Conservation (phyloP, 1,140 invertebrate genomes). For the Drosophila cardini region DNA sequence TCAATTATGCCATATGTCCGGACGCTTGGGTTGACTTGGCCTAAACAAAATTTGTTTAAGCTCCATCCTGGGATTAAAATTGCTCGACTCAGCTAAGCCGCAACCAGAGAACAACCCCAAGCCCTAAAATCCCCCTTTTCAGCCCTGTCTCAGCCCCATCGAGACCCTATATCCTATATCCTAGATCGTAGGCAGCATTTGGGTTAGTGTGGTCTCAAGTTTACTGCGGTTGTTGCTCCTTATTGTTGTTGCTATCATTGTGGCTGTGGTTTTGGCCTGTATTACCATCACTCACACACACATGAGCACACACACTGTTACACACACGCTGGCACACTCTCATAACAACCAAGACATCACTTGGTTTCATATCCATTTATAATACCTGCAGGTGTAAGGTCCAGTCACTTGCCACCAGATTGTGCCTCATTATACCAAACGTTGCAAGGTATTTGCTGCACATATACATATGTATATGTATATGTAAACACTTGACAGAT, state of each 20-base stretch:
- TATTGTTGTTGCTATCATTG: conserved; percentile 14
- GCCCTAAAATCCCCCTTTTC: conserved; percentile 2
- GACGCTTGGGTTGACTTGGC: conserved; percentile 47
- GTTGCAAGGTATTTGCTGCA: conserved; percentile 39
- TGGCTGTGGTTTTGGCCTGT: conserved; percentile 15
- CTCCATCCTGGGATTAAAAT: conserved; percentile 74
- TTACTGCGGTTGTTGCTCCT: conserved; percentile 50
- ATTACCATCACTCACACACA: conserved; percentile 31
- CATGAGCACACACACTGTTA: not conserved
- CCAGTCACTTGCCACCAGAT: conserved; percentile 22
- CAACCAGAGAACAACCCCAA: conserved; percentile 14
- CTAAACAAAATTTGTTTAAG: conserved; percentile 80
- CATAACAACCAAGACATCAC: not conserved
- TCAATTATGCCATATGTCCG: conserved; percentile 78
- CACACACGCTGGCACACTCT: not conserved
- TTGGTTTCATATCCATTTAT: not conserved
- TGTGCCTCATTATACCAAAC: conserved; percentile 60
- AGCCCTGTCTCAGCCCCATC: conserved; percentile 2
- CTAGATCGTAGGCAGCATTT: conserved; percentile 43
- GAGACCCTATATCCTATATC: not conserved
- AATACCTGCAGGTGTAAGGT: conserved; percentile 4
- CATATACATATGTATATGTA: too few relatives aligned
- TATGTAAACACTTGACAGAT: too few relatives aligned
- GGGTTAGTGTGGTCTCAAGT: conserved; percentile 63
- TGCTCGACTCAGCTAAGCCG: conserved; percentile 52